Conservation (phyloP, 2,888 invertebrate genomes). For the Clivina fossor region DNA sequence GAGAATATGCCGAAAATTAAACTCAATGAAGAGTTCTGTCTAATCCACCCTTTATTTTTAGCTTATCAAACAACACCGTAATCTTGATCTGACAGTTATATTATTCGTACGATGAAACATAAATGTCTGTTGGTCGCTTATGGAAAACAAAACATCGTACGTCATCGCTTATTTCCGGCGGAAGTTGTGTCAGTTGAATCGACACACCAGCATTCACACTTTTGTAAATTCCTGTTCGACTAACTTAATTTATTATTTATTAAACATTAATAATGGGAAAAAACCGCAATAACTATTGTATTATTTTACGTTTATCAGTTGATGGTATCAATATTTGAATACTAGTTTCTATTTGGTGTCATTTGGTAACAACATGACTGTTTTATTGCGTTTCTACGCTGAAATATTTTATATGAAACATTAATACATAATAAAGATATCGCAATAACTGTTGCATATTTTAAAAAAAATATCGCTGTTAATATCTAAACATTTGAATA, state of each 20-base stretch:
- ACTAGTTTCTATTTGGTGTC: not conserved
- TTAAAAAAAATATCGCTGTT: no score
- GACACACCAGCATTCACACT: slow-evolving; percentile 10
- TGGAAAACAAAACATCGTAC: slow-evolving; percentile 26
- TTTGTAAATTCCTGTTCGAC: no score
- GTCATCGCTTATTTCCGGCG: slow-evolving; percentile 27
- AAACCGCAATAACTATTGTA: not conserved
- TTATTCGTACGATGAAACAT: slow-evolving; percentile 29
- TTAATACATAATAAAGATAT: no score
- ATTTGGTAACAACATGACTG: no score
- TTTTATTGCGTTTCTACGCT: no score
- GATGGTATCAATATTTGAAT: slow-evolving; percentile 12
- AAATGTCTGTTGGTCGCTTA: slow-evolving; percentile 23
- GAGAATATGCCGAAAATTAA: not conserved
- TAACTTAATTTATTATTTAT: no score
- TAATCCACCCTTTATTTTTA: not conserved
- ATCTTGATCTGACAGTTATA: slow-evolving; percentile 25
- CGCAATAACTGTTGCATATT: no score
- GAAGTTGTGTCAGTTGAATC: slow-evolving; percentile 15
- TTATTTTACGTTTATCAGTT: slow-evolving; percentile 16
- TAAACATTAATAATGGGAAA: slow-evolving; percentile 18
- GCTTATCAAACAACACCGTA: slow-evolving; percentile 4
- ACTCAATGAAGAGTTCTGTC: not conserved
- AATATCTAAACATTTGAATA: no score
- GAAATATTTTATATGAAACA: no score